Conservation (phyloP, 2,797 vertebrate genomes). For the Tapera naevia region DNA sequence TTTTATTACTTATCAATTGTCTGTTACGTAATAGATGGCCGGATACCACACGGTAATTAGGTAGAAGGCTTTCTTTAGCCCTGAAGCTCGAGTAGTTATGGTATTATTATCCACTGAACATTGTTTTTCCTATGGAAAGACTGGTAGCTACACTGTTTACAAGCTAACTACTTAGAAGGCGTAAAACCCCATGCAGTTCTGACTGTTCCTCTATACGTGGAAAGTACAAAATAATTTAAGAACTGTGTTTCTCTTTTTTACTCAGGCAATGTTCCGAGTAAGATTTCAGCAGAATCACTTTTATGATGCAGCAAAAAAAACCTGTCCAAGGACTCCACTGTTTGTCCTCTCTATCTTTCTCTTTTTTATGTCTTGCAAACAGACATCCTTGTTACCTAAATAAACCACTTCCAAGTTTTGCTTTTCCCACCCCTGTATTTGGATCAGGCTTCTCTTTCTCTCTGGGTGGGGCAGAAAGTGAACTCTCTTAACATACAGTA, state of each 20-base stretch:
- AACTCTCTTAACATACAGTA: conserved; percentile 55
- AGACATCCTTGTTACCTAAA: neutral
- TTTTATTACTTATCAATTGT: neutral
- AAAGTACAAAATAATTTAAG: conserved; percentile 73
- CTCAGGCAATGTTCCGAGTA: conserved; percentile 59
- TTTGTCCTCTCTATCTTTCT: neutral
- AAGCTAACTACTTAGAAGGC: conserved; percentile 47
- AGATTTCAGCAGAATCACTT: conserved; percentile 67
- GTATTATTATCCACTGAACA: conserved; percentile 40
- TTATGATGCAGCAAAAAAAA: conserved; percentile 38
- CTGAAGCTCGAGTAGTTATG: neutral
- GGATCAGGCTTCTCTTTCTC: neutral
- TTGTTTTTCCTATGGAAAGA: conserved; percentile 63
- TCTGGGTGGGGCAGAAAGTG: conserved; percentile 31
- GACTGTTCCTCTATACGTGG: conserved; percentile 67
- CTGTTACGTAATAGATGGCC: neutral
- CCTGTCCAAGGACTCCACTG: conserved; percentile 1
- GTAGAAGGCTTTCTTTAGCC: neutral
- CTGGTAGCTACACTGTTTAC: conserved; percentile 57
- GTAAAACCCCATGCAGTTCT: conserved; percentile 71
- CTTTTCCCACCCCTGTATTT: neutral
- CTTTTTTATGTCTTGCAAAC: neutral
- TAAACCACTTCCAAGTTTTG: conserved; percentile 40
- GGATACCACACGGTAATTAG: neutral
- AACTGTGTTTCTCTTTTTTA: conserved; percentile 70